phyloP scores from a whole-genome alignment of 2,113 vertebrate genomes.

The Coptodon bakossiorum region DNA sequence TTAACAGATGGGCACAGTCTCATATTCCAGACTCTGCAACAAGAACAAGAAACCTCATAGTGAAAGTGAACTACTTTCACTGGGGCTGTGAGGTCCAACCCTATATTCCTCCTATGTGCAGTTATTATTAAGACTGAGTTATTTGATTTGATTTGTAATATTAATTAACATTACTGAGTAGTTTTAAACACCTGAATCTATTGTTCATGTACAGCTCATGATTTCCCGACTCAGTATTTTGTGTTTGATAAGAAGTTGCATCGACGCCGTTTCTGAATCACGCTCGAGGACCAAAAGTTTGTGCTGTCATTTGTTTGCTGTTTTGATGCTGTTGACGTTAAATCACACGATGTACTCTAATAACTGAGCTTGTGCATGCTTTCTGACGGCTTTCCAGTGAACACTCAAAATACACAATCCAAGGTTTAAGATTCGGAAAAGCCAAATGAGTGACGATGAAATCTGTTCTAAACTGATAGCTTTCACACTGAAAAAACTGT shows the following conservation, averaged over 20 bases:
- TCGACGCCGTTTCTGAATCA: neutral
- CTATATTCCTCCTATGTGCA: constrained; percentile 8
- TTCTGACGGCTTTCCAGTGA: neutral
- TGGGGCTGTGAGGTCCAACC: constrained; percentile 17
- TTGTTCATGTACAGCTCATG: constrained; percentile 17
- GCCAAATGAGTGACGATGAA: neutral
- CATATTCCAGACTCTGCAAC: constrained; percentile 14
- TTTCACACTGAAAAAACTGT: neutral
- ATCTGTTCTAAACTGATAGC: neutral
- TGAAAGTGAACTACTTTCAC: constrained; percentile 1
- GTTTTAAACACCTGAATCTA: neutral
- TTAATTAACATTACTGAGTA: neutral
- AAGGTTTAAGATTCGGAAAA: neutral
- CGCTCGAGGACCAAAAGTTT: neutral
- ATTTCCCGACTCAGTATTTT: constrained; percentile 17
- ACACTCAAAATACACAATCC: neutral
- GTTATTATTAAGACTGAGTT: constrained; percentile 9
- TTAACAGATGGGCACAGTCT: constrained; percentile 23
- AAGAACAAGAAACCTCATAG: constrained; percentile 22
- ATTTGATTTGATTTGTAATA: constrained; percentile 22
- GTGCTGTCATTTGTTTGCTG: neutral
- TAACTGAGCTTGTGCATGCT: constrained; percentile 1
- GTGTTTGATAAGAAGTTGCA: neutral
- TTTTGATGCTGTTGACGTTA: neutral
- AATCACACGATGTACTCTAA: neutral